A percentile compares a stretch with the other conserved stretches of the same genome.
Conservation (phyloP, 2,888 invertebrate genomes). For the Thera obeliscata region DNA sequence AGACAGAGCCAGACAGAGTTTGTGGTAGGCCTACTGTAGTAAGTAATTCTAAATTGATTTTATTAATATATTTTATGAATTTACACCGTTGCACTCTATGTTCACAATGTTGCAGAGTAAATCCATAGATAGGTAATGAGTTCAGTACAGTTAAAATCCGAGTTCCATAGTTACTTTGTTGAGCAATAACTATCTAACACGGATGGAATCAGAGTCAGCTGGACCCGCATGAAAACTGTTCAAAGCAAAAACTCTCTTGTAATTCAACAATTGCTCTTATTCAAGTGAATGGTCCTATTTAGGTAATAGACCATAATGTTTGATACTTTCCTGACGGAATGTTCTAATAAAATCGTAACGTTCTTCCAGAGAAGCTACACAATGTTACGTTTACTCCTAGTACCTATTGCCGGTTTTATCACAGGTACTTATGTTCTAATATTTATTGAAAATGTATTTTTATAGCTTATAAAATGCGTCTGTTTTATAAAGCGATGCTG, state of each 20-base stretch:
- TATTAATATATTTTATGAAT: background rate
- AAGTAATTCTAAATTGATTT: background rate
- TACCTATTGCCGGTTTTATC: constrained; percentile 35
- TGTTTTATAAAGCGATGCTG: constrained; percentile 2
- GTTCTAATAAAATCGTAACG: constrained; percentile 40
- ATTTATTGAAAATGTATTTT: constrained; percentile 22
- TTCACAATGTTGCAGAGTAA: background rate
- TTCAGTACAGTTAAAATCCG: constrained; percentile 1
- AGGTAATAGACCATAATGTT: constrained; percentile 34
- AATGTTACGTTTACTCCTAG: constrained; percentile 35
- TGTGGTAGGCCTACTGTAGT: no score
- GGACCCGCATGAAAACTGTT: constrained; percentile 50
- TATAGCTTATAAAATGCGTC: constrained; percentile 13
- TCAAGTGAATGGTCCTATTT: constrained; percentile 41
- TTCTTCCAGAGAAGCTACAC: constrained; percentile 35
- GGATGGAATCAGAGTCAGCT: constrained; percentile 14
- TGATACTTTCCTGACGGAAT: constrained; percentile 34
- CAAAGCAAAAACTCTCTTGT: constrained; percentile 37
- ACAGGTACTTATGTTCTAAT: constrained; percentile 29
- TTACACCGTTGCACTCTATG: background rate
- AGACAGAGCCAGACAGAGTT: no score
- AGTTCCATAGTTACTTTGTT: background rate
- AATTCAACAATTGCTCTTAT: constrained; percentile 25
- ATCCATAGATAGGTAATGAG: background rate
- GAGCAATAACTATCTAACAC: constrained; percentile 5